Evolutionary conservation across 1,140 invertebrate genomes (phyloP), one percentile per base, ranked within the genome.

Genomic region (Scaptomyza montana): DNA sequence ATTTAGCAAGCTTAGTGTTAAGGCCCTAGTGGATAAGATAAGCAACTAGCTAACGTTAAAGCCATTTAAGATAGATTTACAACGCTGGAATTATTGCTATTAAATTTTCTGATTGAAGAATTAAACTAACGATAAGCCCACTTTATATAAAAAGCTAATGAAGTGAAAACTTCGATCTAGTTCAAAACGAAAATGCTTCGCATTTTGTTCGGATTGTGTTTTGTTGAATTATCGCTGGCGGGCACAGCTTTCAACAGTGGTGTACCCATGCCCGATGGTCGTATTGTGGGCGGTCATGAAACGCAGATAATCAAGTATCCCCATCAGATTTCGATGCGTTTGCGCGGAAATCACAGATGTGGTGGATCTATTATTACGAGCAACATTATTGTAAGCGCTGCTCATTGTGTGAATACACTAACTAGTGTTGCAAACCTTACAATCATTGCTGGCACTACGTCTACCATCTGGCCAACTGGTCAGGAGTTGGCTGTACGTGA

Each of bases 351-450:
- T 47, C 92, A 93, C 67, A 59, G 72, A 33, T 95, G 94, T 73
- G 94, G 94, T 2, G 94, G 93, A 10, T 92, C 93, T 5, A 90
- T 95, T 63, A 46, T 72, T 69, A n/a, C 41, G 0, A 9, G 61
- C 10, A 86, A 87, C 12, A 92, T 90, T 41, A 91, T 94, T 46
- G 59, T 94, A 9, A 94, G 93, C 30, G 94, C 94, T 7, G 94
- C 94, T 10, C 94, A 95, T 85, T 95, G 95, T 65, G 63, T 91
- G 1, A 68, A 53, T 10, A 78, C 69, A 0, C 53, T 89, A 10
- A 6, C 9, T 0, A 41, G 71, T 8, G 60, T 67, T 1, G 64
- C n/a, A 0, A 59, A 78, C 19, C 69, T 91, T 3, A 78, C 71
- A 1, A 84, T 91, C 55, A 73, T 77, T 12, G 87, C 74, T n/a